Conservation (phyloP, 2,113 vertebrate species). For the Mus spicilegus region DNA sequence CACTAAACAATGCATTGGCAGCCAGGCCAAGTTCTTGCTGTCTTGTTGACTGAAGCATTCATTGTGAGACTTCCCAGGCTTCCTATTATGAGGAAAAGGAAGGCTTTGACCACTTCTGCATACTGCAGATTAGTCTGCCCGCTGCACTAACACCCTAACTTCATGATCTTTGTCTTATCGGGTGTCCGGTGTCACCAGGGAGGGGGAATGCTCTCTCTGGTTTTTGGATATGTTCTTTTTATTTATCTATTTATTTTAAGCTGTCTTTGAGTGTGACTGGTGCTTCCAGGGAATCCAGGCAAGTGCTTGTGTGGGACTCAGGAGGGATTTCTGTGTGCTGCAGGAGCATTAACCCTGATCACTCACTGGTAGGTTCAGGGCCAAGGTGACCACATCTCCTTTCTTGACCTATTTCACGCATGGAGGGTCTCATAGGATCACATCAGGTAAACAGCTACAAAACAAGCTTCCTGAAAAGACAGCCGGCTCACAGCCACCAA, state of each 20-base stretch:
- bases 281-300: not conserved
- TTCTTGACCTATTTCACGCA: slow-evolving; percentile 66
- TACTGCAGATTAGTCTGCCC: not conserved
- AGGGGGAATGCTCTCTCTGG: not conserved
- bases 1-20: slow-evolving; percentile 11
- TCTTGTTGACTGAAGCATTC: slow-evolving; percentile 26
- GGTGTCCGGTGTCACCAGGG: not conserved
- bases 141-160: slow-evolving; percentile 48
- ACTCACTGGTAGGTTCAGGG: not conserved
- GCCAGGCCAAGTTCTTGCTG: slow-evolving; percentile 59
- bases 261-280: slow-evolving; percentile 56
- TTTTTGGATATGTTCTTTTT: slow-evolving; percentile 60
- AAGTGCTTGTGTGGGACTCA: not conserved
- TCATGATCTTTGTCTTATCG: not conserved
- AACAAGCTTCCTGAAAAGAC: not conserved
- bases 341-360: not conserved
- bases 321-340: slow-evolving; percentile 23
- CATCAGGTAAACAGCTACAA: not conserved
- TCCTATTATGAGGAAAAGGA: slow-evolving; percentile 53
- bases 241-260: slow-evolving; percentile 33
- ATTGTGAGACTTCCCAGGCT: slow-evolving; percentile 51
- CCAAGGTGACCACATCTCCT: slow-evolving; percentile 50
- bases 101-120: slow-evolving; percentile 59
- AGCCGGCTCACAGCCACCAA: not conserved
- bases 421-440: slow-evolving; percentile 66